These are phyloP conservation scores for Vombatus ursinus DNA, from an alignment of 2,113 vertebrate genomes.

Conservation along the genomic window DNA sequence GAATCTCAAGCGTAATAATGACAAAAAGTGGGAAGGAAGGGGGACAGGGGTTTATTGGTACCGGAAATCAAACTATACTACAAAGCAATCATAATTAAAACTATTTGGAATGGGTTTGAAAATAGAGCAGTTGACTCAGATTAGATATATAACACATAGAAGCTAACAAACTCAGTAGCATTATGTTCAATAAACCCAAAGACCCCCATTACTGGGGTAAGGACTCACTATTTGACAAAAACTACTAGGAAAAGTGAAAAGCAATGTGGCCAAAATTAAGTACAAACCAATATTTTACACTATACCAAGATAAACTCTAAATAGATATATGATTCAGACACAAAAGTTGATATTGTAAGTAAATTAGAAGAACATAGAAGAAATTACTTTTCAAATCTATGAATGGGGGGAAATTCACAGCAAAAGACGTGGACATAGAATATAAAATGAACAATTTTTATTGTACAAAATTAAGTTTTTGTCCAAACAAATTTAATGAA, in stretches of 20 bases:
- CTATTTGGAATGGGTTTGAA: neutral
- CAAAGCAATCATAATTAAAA: neutral
- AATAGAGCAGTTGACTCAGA: neutral
- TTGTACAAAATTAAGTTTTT: too few relatives aligned
- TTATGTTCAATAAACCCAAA: neutral
- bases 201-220: neutral
- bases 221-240: neutral
- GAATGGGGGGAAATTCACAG: too few relatives aligned
- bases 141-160: neutral
- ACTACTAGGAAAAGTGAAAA: neutral
- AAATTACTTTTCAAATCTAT: too few relatives aligned
- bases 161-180: neutral
- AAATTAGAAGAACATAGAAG: too few relatives aligned
- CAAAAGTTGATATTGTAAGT: neutral
- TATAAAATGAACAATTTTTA: too few relatives aligned
- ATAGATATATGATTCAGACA: neutral
- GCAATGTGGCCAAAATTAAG: neutral
- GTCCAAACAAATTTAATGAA: too few relatives aligned
- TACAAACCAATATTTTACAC: neutral
- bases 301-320: neutral
- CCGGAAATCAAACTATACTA: neutral
- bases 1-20: neutral
- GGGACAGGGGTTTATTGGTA: neutral
- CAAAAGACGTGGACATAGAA: too few relatives aligned
- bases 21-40: neutral